Evolutionary conservation across 2,888 invertebrate species (phyloP), one percentile per base, ranked within the genome.

Genomic region (Agriopis aurantiaria): DNA sequence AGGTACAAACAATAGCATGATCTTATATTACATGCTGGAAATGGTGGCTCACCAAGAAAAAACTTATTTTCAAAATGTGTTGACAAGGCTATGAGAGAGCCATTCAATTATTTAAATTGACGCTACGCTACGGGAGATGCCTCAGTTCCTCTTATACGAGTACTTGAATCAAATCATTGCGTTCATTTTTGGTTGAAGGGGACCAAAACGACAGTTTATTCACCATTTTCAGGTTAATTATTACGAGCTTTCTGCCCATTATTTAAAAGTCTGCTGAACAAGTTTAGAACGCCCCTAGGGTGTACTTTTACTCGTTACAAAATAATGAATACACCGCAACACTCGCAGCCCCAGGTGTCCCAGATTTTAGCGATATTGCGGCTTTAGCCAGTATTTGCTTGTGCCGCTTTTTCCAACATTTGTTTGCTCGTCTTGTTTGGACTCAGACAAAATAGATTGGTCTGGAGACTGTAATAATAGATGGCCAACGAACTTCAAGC

Each of bases 91-190:
- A 61, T 65, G 61, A 23, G 17, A 23, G 17, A 59, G 64, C 45
- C 56, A 61, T 61, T 61, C 65, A 61, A 69, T 69, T 65, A 69
- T 60, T 60, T 51, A 61, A 69, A 69, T 61, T 61, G 65, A 46
- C 57, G 41, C 49, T 48, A 46, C 4, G 33, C 33, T 33, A 33
- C 33, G 33, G 33, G 56, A 46, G 59, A 51, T 17, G 45, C 17
- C 10, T 43, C 45, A 23, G 59, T 8, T 53, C 41, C 41, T 64
- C 41, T 53, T 63, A 63, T 23, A n/a, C n/a, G n/a, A n/a, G n/a
- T n/a, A 53, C 46, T 58, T 63, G 48, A 58, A 58, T 68, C 57
- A 62, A 58, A 62, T 58, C 57, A 12, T 55, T 40, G 61, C 58
- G 56, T 59, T 64, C 41, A 57, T 49, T 64, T 64, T 53, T 46